Evolutionary conservation across 2,113 vertebrate genomes (phyloP), one percentile per base, ranked within the genome.

Genomic region (Anoura caudifer): DNA sequence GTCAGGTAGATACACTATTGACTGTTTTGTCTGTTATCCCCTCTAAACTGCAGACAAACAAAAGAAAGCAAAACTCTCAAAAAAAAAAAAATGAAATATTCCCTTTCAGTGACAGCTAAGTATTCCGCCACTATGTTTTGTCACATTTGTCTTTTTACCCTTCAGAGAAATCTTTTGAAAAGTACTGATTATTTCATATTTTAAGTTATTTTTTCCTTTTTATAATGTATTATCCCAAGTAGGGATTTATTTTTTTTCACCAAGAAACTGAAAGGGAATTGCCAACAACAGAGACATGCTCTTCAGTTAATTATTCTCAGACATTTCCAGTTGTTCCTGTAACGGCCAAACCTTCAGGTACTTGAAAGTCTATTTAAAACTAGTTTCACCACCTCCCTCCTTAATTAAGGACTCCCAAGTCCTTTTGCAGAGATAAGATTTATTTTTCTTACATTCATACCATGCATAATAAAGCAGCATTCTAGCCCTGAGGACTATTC

Each of bases 361-460:
- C 28, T 36, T 70, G 75, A 22, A 84, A 82, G 19, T 14, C 8
- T 26, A 84, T 95, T 56, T 70, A 38, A 45, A 45, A 2, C 31
- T 7, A 0, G 13, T 47, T 52, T 59, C 41, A 22, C 45, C 19
- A 2, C 6, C 31, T 1, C 13, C 7, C n/a, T 91, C 28, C 17
- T 2, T 81, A 59, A 26, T 12, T 14, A 31, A 15, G 15, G 4
- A 3, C 41, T 84, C 88, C 17, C 9, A 75, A 83, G 41, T 4
- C 8, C 47, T 38, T 0, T 65, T 95, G 80, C 59, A 28, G 36
- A 52, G 75, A 41, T 81, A 88, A 82, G 54, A 33, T 85, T 90
- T 50, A 76, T 43, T 97, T 96, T 93, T 13, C 33, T 82, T 63
- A 31, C 20, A 59, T 81, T 96, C 80, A 24, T 50, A 89, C 89